Percentiles rank a stretch among this genome's conserved stretches.
phyloP scores from a whole-genome alignment of 2,888 invertebrate species.

The Glomeris marginata region DNA sequence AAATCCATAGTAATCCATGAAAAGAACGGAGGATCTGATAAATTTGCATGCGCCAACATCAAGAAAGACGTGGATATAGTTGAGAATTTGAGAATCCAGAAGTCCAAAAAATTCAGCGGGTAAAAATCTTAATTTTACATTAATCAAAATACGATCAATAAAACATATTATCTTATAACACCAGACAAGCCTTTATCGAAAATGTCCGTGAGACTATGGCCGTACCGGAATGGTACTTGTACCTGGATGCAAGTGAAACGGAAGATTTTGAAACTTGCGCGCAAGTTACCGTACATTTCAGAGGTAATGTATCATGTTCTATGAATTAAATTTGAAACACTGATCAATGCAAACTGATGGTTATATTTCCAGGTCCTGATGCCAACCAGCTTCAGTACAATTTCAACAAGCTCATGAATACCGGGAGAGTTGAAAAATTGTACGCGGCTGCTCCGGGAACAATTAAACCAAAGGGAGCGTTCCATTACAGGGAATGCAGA shows the following conservation, averaged over 20 bases:
- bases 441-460: neutral
- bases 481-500: too few relatives aligned
- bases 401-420: constrained; percentile 55
- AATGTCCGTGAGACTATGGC: constrained; percentile 68
- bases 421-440: constrained; percentile 37
- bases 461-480: neutral
- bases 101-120: constrained; percentile 76
- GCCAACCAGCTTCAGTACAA: constrained; percentile 65
- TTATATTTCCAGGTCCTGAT: constrained; percentile 45
- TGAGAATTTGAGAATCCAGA: constrained; percentile 72
- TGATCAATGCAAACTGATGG: constrained; percentile 2
- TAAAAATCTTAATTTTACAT: constrained; percentile 34
- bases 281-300: constrained; percentile 73
- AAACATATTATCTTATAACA: neutral
- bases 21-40: constrained; percentile 45
- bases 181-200: constrained; percentile 50
- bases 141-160: neutral
- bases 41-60: constrained; percentile 81
- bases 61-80: constrained; percentile 79
- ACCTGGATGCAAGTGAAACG: constrained; percentile 65
- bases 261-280: constrained; percentile 61
- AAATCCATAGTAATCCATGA: constrained; percentile 71
- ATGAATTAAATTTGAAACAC: constrained; percentile 2
- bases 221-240: constrained; percentile 77
- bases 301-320: constrained; percentile 35